These are phyloP conservation scores for Thryonomys swinderianus DNA, from an alignment of 2,113 vertebrate species.

Conservation along the genomic window DNA sequence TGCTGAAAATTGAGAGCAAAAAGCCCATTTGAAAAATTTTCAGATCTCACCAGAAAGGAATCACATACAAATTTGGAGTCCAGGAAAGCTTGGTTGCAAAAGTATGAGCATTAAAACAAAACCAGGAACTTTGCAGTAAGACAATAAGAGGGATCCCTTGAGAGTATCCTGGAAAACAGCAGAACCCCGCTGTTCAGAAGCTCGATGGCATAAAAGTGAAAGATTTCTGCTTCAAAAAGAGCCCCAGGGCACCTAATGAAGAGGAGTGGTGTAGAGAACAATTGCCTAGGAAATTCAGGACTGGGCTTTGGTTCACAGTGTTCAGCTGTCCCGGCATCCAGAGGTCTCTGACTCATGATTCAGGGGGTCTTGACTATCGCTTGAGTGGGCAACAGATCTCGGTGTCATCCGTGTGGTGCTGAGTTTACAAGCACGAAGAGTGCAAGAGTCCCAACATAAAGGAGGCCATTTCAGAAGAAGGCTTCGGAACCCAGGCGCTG, in stretches of 20 bases:
- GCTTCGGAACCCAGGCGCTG: background rate
- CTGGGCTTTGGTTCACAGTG: background rate
- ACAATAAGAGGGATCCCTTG: background rate
- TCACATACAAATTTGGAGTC: background rate
- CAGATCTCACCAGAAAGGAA: background rate
- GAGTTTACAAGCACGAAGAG: background rate
- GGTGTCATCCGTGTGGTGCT: background rate
- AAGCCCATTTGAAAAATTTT: background rate
- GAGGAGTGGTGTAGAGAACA: background rate
- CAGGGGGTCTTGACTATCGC: background rate
- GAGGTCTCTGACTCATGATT: background rate
- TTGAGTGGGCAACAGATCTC: background rate
- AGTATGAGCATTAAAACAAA: background rate
- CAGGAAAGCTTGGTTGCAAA: background rate
- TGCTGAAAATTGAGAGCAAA: background rate
- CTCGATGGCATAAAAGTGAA: background rate
- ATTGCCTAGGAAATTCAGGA: background rate
- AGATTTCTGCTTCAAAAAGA: background rate
- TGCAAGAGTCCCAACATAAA: background rate
- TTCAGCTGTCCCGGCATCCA: background rate
- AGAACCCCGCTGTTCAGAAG: background rate
- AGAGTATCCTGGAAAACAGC: background rate
- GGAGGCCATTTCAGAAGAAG: background rate
- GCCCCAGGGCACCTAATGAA: background rate
- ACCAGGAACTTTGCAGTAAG: background rate